Conservation (phyloP, 2,888 invertebrate genomes). For the Phania funesta region DNA sequence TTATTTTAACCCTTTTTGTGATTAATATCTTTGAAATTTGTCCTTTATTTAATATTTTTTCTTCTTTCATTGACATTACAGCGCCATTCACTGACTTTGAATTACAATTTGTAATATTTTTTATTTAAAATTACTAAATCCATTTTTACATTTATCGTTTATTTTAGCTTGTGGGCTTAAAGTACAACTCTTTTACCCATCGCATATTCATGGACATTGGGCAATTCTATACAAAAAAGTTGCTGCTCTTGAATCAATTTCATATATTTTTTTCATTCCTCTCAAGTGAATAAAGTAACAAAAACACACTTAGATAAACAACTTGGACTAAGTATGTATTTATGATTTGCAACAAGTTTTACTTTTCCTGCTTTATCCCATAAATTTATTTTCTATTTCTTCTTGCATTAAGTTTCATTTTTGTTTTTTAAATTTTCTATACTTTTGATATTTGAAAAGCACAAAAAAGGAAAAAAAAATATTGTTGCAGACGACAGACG, state of each 20-base stretch:
- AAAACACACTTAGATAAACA: slow-evolving; percentile 44
- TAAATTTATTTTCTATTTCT: slow-evolving; percentile 50
- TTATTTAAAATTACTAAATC: slow-evolving; percentile 29
- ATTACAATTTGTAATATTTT: slow-evolving; percentile 21
- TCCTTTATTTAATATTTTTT: neutral
- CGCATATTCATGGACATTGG: slow-evolving; percentile 50
- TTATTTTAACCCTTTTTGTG: too few relatives aligned
- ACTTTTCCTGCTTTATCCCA: slow-evolving; percentile 30
- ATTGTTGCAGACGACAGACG: slow-evolving; percentile 32
- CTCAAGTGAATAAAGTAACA: slow-evolving; percentile 24
- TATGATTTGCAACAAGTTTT: slow-evolving; percentile 67
- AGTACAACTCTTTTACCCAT: neutral
- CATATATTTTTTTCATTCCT: too few relatives aligned
- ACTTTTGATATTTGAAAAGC: slow-evolving; percentile 42
- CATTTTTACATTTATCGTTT: slow-evolving; percentile 35
- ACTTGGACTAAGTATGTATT: slow-evolving; percentile 50
- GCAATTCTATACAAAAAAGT: slow-evolving; percentile 26
- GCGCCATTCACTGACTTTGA: slow-evolving; percentile 21
- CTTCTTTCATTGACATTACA: neutral
- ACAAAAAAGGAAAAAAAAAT: slow-evolving; percentile 1
- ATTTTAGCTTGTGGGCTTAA: slow-evolving; percentile 38
- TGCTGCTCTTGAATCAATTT: slow-evolving; percentile 34
- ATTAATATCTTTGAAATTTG: too few relatives aligned
- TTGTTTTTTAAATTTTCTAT: slow-evolving; percentile 31
- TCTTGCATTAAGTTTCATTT: slow-evolving; percentile 21